A percentile compares a stretch with the other conserved stretches of the same genome.
These are phyloP conservation scores for Elaeidobius kamerunicus DNA, from an alignment of 2,888 invertebrate genomes.

Conservation along the genomic window DNA sequence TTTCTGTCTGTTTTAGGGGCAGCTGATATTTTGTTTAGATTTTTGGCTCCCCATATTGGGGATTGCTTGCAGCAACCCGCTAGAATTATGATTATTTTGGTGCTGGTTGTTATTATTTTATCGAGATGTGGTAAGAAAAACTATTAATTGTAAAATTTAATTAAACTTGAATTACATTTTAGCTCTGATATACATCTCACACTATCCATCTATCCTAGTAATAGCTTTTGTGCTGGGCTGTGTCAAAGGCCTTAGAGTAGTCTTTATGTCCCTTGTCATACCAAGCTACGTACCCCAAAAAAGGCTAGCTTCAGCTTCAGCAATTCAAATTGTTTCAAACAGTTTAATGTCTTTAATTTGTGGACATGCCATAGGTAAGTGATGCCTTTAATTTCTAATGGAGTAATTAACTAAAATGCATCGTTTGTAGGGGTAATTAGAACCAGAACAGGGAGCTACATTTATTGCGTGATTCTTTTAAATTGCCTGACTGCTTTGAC, in stretches of 20 bases:
- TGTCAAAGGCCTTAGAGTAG: constrained; percentile 67
- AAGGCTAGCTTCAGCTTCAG: constrained; percentile 63
- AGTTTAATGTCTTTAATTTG: constrained; percentile 59
- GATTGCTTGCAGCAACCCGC: constrained; percentile 61
- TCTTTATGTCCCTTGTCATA: constrained; percentile 66
- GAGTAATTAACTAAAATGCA: not conserved
- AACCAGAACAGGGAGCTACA: constrained; percentile 60
- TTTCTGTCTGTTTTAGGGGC: constrained; percentile 60
- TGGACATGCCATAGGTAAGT: constrained; percentile 62
- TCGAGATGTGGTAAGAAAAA: constrained; percentile 65
- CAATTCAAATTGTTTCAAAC: constrained; percentile 68
- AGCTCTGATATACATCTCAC: constrained; percentile 28
- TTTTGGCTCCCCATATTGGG: constrained; percentile 64
- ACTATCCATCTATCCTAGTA: constrained; percentile 28
- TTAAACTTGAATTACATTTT: constrained; percentile 19
- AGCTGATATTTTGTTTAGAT: constrained; percentile 57
- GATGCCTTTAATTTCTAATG: not conserved
- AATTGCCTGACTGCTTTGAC: constrained; percentile 60
- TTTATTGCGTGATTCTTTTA: constrained; percentile 58
- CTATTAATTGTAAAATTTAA: too few relatives aligned
- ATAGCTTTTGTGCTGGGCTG: constrained; percentile 61
- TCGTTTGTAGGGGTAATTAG: constrained; percentile 54
- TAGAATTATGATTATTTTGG: constrained; percentile 62
- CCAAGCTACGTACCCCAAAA: constrained; percentile 67
- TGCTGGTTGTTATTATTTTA: constrained; percentile 58